These are phyloP conservation scores for Adelphocoris suturalis DNA, from an alignment of 2,888 invertebrate genomes.

Conservation along the genomic window DNA sequence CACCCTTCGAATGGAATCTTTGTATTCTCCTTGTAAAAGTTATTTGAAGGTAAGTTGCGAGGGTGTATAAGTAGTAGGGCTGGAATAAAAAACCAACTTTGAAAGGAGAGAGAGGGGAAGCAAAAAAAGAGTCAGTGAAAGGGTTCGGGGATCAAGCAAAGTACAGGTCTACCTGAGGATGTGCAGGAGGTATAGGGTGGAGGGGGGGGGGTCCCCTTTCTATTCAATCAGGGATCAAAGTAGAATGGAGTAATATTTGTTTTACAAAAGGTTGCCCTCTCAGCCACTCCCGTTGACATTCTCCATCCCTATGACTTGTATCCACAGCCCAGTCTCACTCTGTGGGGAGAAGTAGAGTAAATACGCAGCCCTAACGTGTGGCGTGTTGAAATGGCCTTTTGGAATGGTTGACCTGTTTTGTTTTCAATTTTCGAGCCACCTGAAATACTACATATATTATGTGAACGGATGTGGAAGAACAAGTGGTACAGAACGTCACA, in stretches of 20 bases:
- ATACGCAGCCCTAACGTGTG: background rate
- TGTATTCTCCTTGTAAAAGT: constrained; percentile 43
- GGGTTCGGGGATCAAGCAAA: too few relatives aligned
- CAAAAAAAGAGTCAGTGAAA: too few relatives aligned
- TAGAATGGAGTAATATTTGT: constrained; percentile 67
- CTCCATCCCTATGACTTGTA: background rate
- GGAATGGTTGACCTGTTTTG: background rate
- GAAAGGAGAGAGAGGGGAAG: too few relatives aligned
- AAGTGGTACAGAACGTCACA: too few relatives aligned
- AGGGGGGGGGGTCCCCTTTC: constrained; percentile 19
- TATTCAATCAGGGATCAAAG: constrained; percentile 69
- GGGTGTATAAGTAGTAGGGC: background rate
- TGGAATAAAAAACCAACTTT: background rate
- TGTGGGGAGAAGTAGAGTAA: background rate
- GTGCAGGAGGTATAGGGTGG: background rate
- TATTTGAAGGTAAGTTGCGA: constrained; percentile 16
- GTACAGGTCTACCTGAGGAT: too few relatives aligned
- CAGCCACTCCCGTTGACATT: constrained; percentile 23
- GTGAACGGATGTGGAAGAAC: too few relatives aligned
- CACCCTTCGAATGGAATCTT: background rate
- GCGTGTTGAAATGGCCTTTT: background rate
- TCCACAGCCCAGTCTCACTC: background rate
- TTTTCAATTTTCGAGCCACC: too few relatives aligned
- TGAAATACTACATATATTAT: too few relatives aligned
- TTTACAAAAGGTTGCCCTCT: constrained; percentile 55